Conservation (phyloP, 2,888 invertebrate species). For the Cataglyphis altisquamis region DNA sequence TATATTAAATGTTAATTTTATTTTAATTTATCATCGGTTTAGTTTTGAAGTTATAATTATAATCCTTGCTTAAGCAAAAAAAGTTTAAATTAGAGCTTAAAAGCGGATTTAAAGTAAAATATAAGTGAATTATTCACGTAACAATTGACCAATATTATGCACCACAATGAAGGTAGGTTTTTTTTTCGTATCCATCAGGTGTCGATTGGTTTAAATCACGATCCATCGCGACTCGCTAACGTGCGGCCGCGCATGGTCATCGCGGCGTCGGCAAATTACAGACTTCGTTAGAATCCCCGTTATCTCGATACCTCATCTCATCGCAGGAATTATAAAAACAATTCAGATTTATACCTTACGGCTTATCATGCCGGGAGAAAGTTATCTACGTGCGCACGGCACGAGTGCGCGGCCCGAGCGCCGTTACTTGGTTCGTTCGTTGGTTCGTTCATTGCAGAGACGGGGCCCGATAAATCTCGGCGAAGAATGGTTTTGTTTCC, state of each 20-base stretch:
- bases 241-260: conserved; percentile 62
- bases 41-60: not conserved
- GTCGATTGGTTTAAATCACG: conserved; percentile 80
- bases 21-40: too few relatives aligned
- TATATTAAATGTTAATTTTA: not conserved
- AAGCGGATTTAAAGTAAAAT: conserved; percentile 18
- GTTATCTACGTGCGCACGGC: conserved; percentile 75
- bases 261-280: conserved; percentile 80
- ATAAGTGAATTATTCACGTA: conserved; percentile 56
- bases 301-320: conserved; percentile 81
- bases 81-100: not conserved
- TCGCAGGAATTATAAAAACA: conserved; percentile 81
- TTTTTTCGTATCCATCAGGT: conserved; percentile 70
- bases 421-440: conserved; percentile 52
- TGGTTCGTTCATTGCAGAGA: conserved; percentile 56
- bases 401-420: conserved; percentile 59
- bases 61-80: not conserved
- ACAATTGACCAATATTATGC: conserved; percentile 54
- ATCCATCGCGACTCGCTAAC: conserved; percentile 73
- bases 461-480: conserved; percentile 70
- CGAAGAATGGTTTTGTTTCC: conserved; percentile 74
- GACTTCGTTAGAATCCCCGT: conserved; percentile 83
- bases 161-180: conserved; percentile 63
- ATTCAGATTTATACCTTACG: conserved; percentile 83
- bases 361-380: conserved; percentile 80